A percentile compares a stretch with the other conserved stretches of the same genome.
Evolutionary conservation across 2,797 vertebrate species (phyloP).

Genomic region (Helicolenus hilgendorfi): DNA sequence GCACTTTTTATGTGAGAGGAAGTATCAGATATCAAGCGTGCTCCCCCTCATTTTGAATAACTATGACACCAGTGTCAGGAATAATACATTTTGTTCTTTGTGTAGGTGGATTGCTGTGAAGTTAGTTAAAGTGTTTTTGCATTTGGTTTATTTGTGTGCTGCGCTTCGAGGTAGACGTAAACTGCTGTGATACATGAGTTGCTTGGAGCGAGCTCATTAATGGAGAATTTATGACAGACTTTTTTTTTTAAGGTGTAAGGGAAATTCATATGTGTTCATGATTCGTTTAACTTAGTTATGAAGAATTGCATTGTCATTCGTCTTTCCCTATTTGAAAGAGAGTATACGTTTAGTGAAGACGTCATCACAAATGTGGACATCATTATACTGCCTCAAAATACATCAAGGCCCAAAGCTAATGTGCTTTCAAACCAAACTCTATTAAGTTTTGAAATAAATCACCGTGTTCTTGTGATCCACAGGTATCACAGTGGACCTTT

Average conservation of each 20-base stretch:
- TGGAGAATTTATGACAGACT: slow-evolving; percentile 8
- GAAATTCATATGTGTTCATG: neutral
- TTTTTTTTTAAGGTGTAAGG: slow-evolving; percentile 3
- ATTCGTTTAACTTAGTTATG: neutral
- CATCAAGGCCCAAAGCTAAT: neutral
- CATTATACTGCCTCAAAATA: neutral
- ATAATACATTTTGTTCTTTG: slow-evolving; percentile 31
- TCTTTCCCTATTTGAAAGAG: neutral
- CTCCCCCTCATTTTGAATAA: slow-evolving; percentile 15
- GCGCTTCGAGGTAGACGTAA: slow-evolving; percentile 12
- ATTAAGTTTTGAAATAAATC: neutral
- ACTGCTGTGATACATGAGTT: slow-evolving; percentile 22
- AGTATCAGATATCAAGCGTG: slow-evolving; percentile 25
- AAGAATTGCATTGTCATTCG: neutral
- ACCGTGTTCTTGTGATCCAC: neutral
- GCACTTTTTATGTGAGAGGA: slow-evolving; percentile 10
- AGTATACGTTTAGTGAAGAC: neutral
- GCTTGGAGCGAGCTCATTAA: slow-evolving; percentile 30
- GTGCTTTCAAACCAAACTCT: neutral
- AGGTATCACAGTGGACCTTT: neutral
- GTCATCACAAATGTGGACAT: neutral
- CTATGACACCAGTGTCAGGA: slow-evolving; percentile 43
- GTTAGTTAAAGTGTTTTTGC: slow-evolving; percentile 12
- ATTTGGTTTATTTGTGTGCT: neutral
- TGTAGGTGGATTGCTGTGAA: slow-evolving; percentile 50